Percentiles rank a stretch among this genome's conserved stretches.
These are phyloP conservation scores for Seira musarum DNA, from an alignment of 2,888 invertebrate genomes.

Conservation along the genomic window DNA sequence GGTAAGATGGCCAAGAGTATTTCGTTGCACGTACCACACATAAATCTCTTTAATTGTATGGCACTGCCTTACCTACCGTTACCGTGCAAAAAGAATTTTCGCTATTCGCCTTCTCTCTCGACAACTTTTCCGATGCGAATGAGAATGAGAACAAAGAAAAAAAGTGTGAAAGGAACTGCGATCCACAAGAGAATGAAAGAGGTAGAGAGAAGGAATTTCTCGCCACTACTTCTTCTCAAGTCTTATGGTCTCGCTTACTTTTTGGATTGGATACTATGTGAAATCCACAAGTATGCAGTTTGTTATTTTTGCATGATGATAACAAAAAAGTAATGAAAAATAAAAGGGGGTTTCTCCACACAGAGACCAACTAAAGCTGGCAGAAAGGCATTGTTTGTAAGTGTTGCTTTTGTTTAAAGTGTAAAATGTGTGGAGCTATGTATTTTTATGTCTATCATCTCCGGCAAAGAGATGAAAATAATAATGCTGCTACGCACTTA, in stretches of 20 bases:
- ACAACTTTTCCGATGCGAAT: slow-evolving; percentile 6
- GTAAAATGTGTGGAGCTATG: not conserved
- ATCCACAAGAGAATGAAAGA: no score
- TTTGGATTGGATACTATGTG: not conserved
- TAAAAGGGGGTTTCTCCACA: not conserved
- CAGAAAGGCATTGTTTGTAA: not conserved
- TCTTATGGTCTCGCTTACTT: not conserved
- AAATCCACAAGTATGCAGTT: not conserved
- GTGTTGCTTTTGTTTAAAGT: no score
- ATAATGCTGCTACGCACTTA: no score
- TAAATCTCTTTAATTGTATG: slow-evolving; percentile 60
- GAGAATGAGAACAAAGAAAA: slow-evolving; percentile 23
- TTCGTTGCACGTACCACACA: slow-evolving; percentile 56
- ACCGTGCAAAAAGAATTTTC: slow-evolving; percentile 40
- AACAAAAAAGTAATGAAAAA: not conserved
- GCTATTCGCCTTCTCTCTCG: slow-evolving; percentile 23
- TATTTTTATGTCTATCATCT: not conserved
- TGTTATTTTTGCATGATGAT: not conserved
- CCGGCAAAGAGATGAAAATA: no score
- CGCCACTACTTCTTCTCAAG: no score
- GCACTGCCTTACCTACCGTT: slow-evolving; percentile 48
- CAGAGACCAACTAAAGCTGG: no score
- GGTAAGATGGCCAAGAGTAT: slow-evolving; percentile 56
- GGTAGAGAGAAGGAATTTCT: no score
- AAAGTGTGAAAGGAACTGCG: slow-evolving; percentile 37